Percentiles rank a stretch among this genome's conserved stretches.
Evolutionary conservation across 2,888 invertebrate genomes (phyloP).

Genomic region (Subacronicta megacephala): DNA sequence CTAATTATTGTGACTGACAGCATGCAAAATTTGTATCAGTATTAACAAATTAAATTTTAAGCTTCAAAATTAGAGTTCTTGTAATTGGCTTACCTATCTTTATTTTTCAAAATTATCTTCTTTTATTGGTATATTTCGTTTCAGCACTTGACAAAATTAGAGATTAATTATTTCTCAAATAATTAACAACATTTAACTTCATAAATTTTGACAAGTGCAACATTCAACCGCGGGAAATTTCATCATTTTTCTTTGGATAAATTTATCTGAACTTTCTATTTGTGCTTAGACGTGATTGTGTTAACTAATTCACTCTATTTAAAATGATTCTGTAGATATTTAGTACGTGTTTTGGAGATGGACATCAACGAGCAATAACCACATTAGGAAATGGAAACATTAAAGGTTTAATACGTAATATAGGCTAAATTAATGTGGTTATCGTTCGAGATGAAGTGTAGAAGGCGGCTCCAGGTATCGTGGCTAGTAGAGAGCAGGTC

Average conservation of each 20-base stretch:
- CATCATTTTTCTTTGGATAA: constrained; percentile 55
- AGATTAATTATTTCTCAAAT: not conserved
- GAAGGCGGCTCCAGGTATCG: constrained; percentile 76
- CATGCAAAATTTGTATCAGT: constrained; percentile 79
- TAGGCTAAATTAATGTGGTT: constrained; percentile 56
- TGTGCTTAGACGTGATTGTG: constrained; percentile 87
- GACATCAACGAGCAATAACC: constrained; percentile 69
- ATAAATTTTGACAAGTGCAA: constrained; percentile 68
- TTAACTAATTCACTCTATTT: constrained; percentile 78
- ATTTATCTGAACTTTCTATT: constrained; percentile 60
- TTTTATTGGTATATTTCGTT: constrained; percentile 57
- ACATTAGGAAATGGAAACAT: constrained; percentile 18
- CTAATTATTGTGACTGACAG: constrained; percentile 86
- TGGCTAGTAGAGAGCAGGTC: constrained; percentile 86
- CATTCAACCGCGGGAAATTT: constrained; percentile 51
- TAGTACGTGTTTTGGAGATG: constrained; percentile 78
- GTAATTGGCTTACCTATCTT: constrained; percentile 82
- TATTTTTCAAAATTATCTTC: constrained; percentile 78
- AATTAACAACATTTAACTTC: not conserved
- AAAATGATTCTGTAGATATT: constrained; percentile 80
- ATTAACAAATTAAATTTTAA: constrained; percentile 75
- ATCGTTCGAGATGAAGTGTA: constrained; percentile 72
- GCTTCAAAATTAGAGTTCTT: constrained; percentile 79
- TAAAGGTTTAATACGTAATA: constrained; percentile 10
- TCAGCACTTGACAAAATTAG: constrained; percentile 66